Evolutionary conservation across 2,113 vertebrate species (phyloP).

Genomic region (Ptilorrhoa leucosticta): DNA sequence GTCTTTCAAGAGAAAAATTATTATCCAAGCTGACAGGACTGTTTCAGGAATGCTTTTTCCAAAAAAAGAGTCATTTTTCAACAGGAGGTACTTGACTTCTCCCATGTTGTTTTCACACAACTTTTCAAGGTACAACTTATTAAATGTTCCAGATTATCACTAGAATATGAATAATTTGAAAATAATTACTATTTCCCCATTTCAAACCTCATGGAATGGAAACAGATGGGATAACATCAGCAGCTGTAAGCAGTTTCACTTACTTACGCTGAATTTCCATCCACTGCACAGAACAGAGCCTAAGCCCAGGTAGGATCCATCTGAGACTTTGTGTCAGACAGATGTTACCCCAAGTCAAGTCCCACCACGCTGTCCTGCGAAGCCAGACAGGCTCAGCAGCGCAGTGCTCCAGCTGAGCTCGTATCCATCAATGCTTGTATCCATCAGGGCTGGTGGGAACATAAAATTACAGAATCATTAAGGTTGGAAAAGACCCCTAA

Average conservation of each 20-base stretch:
- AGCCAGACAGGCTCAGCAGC: not conserved
- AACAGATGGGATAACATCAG: not conserved
- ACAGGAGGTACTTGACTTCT: not conserved
- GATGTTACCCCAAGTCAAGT: not conserved
- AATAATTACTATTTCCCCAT: not conserved
- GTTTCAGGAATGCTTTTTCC: not conserved
- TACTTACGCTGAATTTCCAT: not conserved
- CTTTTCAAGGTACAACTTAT: not conserved
- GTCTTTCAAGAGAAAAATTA: not conserved
- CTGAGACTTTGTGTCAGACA: not conserved
- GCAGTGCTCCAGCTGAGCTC: not conserved
- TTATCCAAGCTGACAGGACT: not conserved
- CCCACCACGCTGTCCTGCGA: rapidly evolving
- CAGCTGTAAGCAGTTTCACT: not conserved
- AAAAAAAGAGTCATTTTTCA: not conserved
- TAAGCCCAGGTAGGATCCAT: not conserved
- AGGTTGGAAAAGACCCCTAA: not conserved
- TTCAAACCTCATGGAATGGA: not conserved
- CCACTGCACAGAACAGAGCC: not conserved
- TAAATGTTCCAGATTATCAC: not conserved
- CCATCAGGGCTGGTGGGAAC: not conserved
- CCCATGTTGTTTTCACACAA: not conserved
- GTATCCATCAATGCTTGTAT: not conserved
- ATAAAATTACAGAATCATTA: not conserved
- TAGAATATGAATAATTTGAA: not conserved